Conservation (phyloP, 2,113 vertebrate species). For the Sclerurus mexicanus region DNA sequence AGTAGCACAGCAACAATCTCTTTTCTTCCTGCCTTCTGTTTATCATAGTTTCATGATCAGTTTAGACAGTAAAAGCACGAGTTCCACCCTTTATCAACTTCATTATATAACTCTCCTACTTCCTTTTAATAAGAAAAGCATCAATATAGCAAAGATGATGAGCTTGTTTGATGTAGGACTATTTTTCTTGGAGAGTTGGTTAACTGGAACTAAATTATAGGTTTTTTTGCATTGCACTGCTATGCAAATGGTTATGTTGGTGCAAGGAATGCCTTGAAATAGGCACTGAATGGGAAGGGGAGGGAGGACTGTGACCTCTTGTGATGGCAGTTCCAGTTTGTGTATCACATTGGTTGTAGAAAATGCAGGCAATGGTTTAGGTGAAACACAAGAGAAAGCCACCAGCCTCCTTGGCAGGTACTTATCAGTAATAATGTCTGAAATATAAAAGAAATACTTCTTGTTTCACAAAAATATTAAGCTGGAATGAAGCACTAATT, state of each 20-base stretch:
- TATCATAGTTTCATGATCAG: background rate
- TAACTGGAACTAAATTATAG: background rate
- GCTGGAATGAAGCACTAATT: background rate
- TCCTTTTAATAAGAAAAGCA: background rate
- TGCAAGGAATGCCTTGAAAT: background rate
- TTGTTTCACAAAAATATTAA: background rate
- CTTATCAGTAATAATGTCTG: background rate
- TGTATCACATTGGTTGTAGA: background rate
- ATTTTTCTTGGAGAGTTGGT: background rate
- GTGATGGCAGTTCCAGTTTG: background rate
- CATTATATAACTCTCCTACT: background rate
- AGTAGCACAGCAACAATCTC: background rate
- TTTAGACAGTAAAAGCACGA: background rate
- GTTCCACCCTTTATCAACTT: background rate
- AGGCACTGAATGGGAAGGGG: background rate
- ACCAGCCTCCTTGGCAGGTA: background rate
- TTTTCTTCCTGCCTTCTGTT: background rate
- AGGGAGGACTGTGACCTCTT: background rate
- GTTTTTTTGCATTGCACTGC: background rate
- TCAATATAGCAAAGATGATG: background rate
- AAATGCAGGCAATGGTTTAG: background rate
- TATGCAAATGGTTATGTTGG: background rate
- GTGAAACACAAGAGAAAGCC: background rate
- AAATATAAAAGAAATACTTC: background rate
- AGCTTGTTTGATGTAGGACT: background rate